Evolutionary conservation across 2,888 invertebrate species (phyloP).

Genomic region (Zelleria hepariella): DNA sequence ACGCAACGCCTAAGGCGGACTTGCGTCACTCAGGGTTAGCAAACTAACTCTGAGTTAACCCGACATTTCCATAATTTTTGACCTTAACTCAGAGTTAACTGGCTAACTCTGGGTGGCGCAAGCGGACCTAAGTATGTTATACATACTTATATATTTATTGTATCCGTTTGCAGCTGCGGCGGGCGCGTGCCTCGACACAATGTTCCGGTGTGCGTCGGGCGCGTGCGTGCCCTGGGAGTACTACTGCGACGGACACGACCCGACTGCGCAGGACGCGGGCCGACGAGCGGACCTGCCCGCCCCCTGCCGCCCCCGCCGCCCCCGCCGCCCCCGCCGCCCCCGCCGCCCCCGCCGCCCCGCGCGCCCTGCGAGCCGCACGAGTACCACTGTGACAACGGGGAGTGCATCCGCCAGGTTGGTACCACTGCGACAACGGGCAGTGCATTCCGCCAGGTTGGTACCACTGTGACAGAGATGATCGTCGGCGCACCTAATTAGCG

Average conservation of each 20-base stretch:
- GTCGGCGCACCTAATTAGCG: background rate
- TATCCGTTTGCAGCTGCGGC: conserved; percentile 63
- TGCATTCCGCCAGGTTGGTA: background rate
- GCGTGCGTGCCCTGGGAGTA: conserved; percentile 78
- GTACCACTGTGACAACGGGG: conserved; percentile 74
- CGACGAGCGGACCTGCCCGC: conserved; percentile 76
- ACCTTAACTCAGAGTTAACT: too few relatives aligned
- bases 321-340: background rate
- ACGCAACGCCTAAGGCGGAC: too few relatives aligned
- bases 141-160: too few relatives aligned
- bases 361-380: conserved; percentile 72
- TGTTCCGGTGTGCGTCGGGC: conserved; percentile 74
- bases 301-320: background rate
- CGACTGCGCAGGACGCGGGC: conserved; percentile 80
- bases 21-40: too few relatives aligned
- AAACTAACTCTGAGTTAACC: too few relatives aligned
- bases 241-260: conserved; percentile 81
- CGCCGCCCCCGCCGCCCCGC: background rate
- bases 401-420: conserved; percentile 74
- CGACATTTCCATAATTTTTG: too few relatives aligned
- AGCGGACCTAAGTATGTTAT: too few relatives aligned
- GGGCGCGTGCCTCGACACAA: conserved; percentile 74
- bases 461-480: background rate
- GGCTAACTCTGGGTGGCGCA: too few relatives aligned
- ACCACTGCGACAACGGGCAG: background rate